Evolutionary conservation across 1,140 invertebrate species (phyloP).

Genomic region (Drosophila oshimai): DNA sequence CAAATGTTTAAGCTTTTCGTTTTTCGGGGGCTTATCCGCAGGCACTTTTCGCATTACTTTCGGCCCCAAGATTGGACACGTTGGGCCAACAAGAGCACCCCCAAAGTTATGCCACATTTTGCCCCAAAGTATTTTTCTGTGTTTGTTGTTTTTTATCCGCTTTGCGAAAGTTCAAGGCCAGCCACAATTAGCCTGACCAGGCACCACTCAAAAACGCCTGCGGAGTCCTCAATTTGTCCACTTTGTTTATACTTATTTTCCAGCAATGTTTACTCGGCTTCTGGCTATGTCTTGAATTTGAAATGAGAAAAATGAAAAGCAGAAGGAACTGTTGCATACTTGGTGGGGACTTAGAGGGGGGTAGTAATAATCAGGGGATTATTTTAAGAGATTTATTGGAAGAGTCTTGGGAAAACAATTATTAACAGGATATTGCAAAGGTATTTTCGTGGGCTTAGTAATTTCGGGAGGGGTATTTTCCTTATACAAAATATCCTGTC

Average conservation of each 20-base stretch:
- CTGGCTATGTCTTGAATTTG: slow-evolving; percentile 36
- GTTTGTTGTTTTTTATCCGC: slow-evolving; percentile 1
- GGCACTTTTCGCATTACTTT: slow-evolving; percentile 27
- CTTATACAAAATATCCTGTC: too few relatives aligned
- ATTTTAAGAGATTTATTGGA: neutral
- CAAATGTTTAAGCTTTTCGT: slow-evolving; percentile 32
- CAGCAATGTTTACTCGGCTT: slow-evolving; percentile 46
- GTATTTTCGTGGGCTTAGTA: neutral
- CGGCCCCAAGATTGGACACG: slow-evolving; percentile 43
- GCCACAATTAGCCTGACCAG: slow-evolving; percentile 37
- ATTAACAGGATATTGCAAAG: neutral
- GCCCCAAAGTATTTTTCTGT: slow-evolving; percentile 10
- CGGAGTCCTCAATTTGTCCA: slow-evolving; percentile 13
- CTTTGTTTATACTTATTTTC: slow-evolving; percentile 32
- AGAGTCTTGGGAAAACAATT: neutral
- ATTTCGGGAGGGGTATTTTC: neutral
- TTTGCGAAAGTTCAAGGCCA: slow-evolving; percentile 61
- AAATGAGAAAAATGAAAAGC: slow-evolving; percentile 9
- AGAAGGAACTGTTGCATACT: slow-evolving; percentile 35
- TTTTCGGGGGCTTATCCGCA: slow-evolving; percentile 39
- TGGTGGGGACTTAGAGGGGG: neutral
- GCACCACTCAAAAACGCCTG: slow-evolving; percentile 15
- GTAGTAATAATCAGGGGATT: slow-evolving; percentile 1
- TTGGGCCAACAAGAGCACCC: slow-evolving; percentile 10
- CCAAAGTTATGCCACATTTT: slow-evolving; percentile 37